Conservation (phyloP, 2,888 invertebrate genomes). For the Ormyrus nitidulus region DNA sequence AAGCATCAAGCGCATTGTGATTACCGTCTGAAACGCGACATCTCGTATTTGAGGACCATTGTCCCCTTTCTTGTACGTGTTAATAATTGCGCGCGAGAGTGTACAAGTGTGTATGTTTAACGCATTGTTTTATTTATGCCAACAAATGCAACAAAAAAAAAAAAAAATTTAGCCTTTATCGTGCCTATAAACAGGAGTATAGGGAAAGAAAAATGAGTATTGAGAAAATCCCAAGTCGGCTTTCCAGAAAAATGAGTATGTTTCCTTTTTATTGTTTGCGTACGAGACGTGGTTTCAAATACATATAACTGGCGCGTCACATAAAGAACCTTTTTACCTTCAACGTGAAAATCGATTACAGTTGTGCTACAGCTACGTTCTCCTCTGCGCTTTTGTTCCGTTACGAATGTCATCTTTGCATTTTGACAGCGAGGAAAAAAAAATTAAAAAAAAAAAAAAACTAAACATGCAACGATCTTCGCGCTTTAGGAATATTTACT, state of each 20-base stretch:
- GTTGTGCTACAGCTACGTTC: background rate
- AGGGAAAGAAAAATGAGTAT: conserved; percentile 48
- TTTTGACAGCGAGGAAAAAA: background rate
- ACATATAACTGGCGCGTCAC: background rate
- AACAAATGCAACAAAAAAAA: conserved; percentile 62
- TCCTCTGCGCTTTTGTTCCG: background rate
- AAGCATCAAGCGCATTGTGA: conserved; percentile 68
- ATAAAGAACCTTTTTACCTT: no score
- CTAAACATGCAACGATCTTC: conserved; percentile 26
- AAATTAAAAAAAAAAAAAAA: background rate
- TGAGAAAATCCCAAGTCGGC: conserved; percentile 27
- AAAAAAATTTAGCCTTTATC: conserved; percentile 66
- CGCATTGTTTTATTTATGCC: conserved; percentile 63
- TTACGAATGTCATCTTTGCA: conserved; percentile 9
- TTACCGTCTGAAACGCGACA: conserved; percentile 60
- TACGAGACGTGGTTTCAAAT: conserved; percentile 6
- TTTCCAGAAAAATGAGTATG: conserved; percentile 27
- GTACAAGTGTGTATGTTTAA: conserved; percentile 31
- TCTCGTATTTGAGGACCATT: conserved; percentile 54
- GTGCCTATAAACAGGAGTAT: conserved; percentile 64
- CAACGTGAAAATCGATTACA: no score
- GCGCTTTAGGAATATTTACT: conserved; percentile 34
- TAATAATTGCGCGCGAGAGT: conserved; percentile 22
- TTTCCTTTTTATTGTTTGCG: conserved; percentile 20
- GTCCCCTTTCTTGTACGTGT: conserved; percentile 39